A percentile compares a stretch with the other conserved stretches of the same genome.
These are phyloP conservation scores for Mesorhabditis belari DNA, from an alignment of 2,888 invertebrate genomes.

Conservation along the genomic window DNA sequence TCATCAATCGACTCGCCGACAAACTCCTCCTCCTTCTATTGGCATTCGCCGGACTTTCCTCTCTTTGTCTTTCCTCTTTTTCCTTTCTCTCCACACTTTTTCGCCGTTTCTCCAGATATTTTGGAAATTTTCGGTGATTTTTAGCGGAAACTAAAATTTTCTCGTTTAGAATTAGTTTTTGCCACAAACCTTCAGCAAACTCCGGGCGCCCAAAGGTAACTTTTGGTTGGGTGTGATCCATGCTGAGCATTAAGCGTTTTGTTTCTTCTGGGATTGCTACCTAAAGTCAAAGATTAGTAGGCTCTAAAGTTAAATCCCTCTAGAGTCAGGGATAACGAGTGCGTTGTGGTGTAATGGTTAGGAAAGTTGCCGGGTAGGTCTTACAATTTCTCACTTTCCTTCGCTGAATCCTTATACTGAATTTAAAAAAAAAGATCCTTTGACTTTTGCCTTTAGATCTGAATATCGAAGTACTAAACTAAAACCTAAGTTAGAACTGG, in stretches of 20 bases:
- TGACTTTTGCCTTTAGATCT: no score
- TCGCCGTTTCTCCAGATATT: conserved; percentile 29
- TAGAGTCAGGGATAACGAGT: no score
- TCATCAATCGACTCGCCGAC: background rate
- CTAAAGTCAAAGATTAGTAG: background rate
- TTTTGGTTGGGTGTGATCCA: conserved; percentile 31
- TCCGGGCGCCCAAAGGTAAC: conserved; percentile 33
- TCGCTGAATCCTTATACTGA: no score
- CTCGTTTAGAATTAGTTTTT: no score
- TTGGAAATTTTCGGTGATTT: conserved; percentile 29
- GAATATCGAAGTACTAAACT: no score
- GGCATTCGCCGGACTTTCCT: conserved; percentile 6
- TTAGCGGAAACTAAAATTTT: conserved; percentile 11
- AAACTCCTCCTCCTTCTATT: background rate
- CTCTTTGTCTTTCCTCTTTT: conserved; percentile 14
- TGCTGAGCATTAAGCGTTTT: conserved; percentile 35
- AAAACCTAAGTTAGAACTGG: no score
- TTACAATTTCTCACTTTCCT: no score
- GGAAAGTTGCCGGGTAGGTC: no score
- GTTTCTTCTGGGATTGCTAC: conserved; percentile 35
- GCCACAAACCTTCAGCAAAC: no score
- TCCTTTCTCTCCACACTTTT: conserved; percentile 22
- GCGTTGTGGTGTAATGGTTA: no score
- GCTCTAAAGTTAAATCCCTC: background rate
- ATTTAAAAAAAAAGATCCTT: no score